Conservation (phyloP, 2,797 vertebrate genomes). For the Ptychobarbus kaznakovi region DNA sequence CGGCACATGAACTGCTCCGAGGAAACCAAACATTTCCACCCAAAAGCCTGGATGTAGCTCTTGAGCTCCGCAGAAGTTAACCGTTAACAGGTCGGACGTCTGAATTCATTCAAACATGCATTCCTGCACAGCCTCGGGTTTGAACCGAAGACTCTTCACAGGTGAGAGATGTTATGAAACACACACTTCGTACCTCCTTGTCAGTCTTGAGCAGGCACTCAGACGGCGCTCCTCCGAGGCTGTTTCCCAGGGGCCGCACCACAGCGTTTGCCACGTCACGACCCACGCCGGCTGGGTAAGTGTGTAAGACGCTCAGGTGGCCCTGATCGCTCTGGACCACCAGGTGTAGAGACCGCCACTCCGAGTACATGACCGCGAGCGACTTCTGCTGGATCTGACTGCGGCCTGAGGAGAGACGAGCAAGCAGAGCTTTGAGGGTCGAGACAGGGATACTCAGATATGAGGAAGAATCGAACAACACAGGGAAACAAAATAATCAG, state of each 20-base stretch:
- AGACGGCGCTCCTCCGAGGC: constrained; percentile 77
- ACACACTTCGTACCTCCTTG: constrained; percentile 83
- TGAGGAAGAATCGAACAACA: neutral
- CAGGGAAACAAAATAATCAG: neutral
- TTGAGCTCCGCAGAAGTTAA: constrained; percentile 18
- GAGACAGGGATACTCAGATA: neutral
- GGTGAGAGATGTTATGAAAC: neutral
- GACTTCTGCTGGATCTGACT: constrained; percentile 58
- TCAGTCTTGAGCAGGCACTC: constrained; percentile 88
- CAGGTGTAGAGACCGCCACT: constrained; percentile 88
- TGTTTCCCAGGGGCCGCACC: constrained; percentile 85
- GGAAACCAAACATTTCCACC: neutral
- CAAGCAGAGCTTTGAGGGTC: neutral
- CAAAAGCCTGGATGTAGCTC: neutral
- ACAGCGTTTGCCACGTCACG: constrained; percentile 91
- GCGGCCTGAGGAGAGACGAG: constrained; percentile 41
- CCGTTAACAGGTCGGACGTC: neutral
- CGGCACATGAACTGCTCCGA: neutral
- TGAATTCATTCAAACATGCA: constrained; percentile 4
- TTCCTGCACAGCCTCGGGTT: neutral
- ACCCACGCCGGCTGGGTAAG: constrained; percentile 87
- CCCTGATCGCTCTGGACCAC: constrained; percentile 88
- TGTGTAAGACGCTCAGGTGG: constrained; percentile 89
- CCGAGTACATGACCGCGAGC: constrained; percentile 81
- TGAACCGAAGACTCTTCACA: neutral